Conservation (phyloP, 2,888 invertebrate species). For the Conchocele bisecta region DNA sequence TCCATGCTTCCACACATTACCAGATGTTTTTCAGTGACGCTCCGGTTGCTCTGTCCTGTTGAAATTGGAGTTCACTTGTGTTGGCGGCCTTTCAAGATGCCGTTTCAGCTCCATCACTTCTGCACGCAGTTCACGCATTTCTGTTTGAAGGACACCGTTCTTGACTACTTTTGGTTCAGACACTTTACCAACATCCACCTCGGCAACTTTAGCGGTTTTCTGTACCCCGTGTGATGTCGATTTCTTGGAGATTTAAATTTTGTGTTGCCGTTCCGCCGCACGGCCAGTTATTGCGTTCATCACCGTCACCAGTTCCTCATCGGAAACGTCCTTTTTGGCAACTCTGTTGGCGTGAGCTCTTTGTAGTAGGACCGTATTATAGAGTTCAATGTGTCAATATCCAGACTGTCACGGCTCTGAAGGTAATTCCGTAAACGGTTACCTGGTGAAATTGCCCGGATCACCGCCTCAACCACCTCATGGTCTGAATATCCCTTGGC, state of each 20-base stretch:
- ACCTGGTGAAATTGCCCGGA: slow-evolving; percentile 6
- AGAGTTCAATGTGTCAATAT: neutral
- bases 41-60: no score
- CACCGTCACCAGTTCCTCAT: slow-evolving; percentile 11
- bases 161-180: neutral
- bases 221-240: no score
- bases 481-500: slow-evolving; percentile 1
- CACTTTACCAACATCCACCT: no score
- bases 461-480: slow-evolving; percentile 22
- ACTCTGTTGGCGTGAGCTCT: slow-evolving; percentile 16
- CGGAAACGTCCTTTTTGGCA: neutral
- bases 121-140: slow-evolving; percentile 6
- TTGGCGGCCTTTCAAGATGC: no score
- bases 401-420: slow-evolving; percentile 9
- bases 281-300: slow-evolving; percentile 2
- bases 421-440: slow-evolving; percentile 18
- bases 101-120: no score
- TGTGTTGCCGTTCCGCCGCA: neutral
- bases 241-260: no score
- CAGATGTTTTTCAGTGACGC: no score
- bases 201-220: no score
- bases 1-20: neutral
- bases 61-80: no score
- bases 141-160: slow-evolving; percentile 11
- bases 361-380: slow-evolving; percentile 28